Percentiles rank a stretch among this genome's conserved stretches.
Conservation (phyloP, 1,140 invertebrate species). For the Schlechtendalia chinensis region DNA sequence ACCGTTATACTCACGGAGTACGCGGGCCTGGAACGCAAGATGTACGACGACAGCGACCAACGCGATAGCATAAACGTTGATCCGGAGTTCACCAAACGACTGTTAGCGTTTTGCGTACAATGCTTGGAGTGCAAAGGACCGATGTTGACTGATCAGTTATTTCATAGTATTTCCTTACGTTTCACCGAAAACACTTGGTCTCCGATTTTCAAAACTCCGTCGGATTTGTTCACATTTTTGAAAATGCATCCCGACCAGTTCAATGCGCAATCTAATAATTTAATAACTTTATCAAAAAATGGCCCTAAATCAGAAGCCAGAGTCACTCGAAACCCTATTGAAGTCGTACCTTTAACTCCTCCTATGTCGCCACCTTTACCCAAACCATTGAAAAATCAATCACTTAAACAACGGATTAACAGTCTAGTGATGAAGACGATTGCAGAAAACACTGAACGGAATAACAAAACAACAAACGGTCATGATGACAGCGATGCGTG, state of each 20-base stretch:
- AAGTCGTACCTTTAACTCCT: conserved; percentile 44
- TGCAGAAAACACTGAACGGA: conserved; percentile 77
- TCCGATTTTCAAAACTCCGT: conserved; percentile 80
- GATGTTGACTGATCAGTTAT: conserved; percentile 80
- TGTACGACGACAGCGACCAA: conserved; percentile 64
- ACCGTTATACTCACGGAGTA: conserved; percentile 72
- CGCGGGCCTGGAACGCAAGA: conserved; percentile 61
- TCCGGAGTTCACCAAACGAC: conserved; percentile 70
- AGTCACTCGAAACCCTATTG: conserved; percentile 29
- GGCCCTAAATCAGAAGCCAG: conserved; percentile 34
- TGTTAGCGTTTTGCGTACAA: conserved; percentile 76
- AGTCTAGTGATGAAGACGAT: conserved; percentile 83
- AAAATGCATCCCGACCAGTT: conserved; percentile 88
- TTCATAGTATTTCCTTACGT: conserved; percentile 74
- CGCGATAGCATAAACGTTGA: conserved; percentile 70
- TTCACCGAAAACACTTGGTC: conserved; percentile 76
- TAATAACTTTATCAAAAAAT: conserved; percentile 67
- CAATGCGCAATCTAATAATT: conserved; percentile 83
- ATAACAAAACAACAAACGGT: conserved; percentile 53
- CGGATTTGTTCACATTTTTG: conserved; percentile 81
- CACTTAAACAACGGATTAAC: conserved; percentile 82
- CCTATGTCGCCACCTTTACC: conserved; percentile 41
- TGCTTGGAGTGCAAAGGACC: conserved; percentile 76
- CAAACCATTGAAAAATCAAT: conserved; percentile 62
- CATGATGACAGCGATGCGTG: conserved; percentile 65